Conservation (phyloP, 2,888 invertebrate species). For the Mystacides longicornis region DNA sequence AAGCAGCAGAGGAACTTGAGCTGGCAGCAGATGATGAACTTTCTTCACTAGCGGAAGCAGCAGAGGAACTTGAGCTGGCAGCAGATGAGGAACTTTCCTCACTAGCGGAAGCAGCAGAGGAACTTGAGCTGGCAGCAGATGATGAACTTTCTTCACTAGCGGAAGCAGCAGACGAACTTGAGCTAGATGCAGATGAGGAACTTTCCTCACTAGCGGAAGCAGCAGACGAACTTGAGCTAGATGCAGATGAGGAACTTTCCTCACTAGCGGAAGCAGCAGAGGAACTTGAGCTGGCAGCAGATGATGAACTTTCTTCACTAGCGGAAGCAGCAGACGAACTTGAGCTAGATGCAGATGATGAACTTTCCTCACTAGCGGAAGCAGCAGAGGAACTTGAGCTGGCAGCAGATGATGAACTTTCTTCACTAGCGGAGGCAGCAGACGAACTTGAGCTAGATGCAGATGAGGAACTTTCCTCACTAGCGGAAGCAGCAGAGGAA, state of each 20-base stretch:
- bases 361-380: neutral
- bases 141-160: neutral
- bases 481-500: neutral
- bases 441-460: conserved; percentile 2
- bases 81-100: neutral
- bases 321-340: neutral
- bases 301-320: neutral
- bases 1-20: neutral
- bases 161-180: neutral
- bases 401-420: neutral
- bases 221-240: neutral
- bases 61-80: neutral
- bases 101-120: neutral
- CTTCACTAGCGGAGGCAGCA: too few species aligned
- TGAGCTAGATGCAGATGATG: conserved; percentile 1
- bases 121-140: conserved; percentile 3
- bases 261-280: neutral
- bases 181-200: neutral
- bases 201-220: too few species aligned
- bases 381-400: neutral
- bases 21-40: neutral
- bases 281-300: neutral
- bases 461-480: neutral
- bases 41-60: neutral
- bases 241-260: neutral